Percentiles rank a stretch among this genome's conserved stretches.
phyloP scores from a whole-genome alignment of 2,113 vertebrate genomes.

The Lucifuga dentata region DNA sequence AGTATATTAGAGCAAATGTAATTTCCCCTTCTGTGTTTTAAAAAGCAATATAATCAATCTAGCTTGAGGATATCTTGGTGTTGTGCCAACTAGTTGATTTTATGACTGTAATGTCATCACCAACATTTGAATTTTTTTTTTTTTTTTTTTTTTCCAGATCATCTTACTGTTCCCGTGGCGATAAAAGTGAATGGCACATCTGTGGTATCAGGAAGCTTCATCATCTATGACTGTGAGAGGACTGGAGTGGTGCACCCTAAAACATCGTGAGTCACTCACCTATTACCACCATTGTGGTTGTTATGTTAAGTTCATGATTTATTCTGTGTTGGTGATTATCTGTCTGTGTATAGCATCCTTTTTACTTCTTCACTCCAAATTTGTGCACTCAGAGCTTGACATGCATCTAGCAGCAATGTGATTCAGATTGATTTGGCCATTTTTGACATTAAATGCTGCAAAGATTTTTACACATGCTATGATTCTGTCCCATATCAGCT shows the following conservation, averaged over 20 bases:
- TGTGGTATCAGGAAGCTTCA: conserved; percentile 90
- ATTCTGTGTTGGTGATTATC: conserved; percentile 13
- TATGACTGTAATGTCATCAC: conserved; percentile 44
- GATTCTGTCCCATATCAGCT: too few species aligned
- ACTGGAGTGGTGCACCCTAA: conserved; percentile 87
- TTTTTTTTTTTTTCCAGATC: conserved; percentile 85
- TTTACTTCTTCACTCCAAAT: neutral
- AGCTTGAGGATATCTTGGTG: conserved; percentile 12
- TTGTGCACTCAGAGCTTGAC: neutral
- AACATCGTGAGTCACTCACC: conserved; percentile 86
- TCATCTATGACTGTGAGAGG: conserved; percentile 93
- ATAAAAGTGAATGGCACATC: conserved; percentile 88
- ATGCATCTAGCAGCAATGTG: too few species aligned
- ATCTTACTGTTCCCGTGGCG: conserved; percentile 86
- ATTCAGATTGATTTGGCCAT: too few species aligned
- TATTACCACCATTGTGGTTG: neutral
- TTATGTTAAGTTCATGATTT: conserved; percentile 34
- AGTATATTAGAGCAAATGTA: conserved; percentile 28
- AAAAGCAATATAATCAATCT: conserved; percentile 28
- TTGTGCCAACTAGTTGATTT: conserved; percentile 36
- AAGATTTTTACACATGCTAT: too few species aligned
- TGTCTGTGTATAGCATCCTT: neutral
- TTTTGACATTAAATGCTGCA: too few species aligned
- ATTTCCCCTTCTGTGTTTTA: conserved; percentile 56
- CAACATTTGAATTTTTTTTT: conserved; percentile 27